Conservation (phyloP, 1,140 invertebrate species). For the Zophobas morio region DNA sequence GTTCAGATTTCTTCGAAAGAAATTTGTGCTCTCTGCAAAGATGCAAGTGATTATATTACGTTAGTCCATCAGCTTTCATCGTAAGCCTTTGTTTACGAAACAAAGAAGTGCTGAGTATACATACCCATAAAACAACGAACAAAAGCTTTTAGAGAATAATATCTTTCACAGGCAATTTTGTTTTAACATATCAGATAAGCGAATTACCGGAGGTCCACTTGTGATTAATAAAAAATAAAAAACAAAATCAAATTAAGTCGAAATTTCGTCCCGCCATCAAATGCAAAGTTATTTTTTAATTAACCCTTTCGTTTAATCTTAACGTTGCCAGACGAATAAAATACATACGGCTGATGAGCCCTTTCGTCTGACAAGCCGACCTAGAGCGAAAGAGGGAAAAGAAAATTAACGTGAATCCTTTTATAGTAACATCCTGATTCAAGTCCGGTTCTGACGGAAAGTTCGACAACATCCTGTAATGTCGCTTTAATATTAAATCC, state of each 20-base stretch:
- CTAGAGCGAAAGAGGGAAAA: slow-evolving; percentile 18
- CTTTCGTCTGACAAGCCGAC: slow-evolving; percentile 1
- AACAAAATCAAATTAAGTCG: too few relatives aligned
- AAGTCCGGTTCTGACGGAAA: slow-evolving; percentile 28
- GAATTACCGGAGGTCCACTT: too few relatives aligned
- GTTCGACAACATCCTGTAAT: slow-evolving; percentile 35
- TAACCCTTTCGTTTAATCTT: not conserved
- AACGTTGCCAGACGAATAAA: not conserved
- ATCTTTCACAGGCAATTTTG: too few relatives aligned
- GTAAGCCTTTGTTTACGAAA: too few relatives aligned
- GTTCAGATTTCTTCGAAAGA: not conserved
- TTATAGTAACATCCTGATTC: slow-evolving; percentile 35
- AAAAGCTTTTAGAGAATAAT: too few relatives aligned
- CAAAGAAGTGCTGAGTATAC: too few relatives aligned
- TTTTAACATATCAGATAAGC: too few relatives aligned
- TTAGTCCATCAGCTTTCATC: too few relatives aligned
- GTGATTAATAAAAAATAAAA: too few relatives aligned
- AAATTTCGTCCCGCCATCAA: not conserved
- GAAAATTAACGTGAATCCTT: slow-evolving; percentile 46
- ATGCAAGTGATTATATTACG: not conserved
- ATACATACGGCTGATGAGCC: not conserved
- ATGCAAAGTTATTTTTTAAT: not conserved
- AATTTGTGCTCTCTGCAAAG: not conserved
- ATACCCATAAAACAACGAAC: too few relatives aligned
- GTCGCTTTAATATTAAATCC: slow-evolving; percentile 40